A percentile compares a stretch with the other conserved stretches of the same genome.
Conservation (phyloP, 2,797 vertebrate genomes). For the Sebastes ruberrimus region DNA sequence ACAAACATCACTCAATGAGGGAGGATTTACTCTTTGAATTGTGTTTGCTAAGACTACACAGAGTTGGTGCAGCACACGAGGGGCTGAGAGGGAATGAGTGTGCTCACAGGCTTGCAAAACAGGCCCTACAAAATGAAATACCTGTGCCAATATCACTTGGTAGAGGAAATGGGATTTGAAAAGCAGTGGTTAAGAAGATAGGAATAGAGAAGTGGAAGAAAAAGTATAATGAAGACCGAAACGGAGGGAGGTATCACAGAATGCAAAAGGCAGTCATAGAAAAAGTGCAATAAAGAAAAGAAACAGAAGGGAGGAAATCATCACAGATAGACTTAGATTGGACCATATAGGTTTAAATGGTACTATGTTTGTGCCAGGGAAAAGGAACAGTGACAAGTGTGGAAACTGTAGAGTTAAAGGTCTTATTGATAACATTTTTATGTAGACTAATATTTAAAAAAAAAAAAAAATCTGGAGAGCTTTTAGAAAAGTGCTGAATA, state of each 20-base stretch:
- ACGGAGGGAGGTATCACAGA: neutral
- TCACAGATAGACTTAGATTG: neutral
- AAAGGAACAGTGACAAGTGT: neutral
- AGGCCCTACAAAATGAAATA: neutral
- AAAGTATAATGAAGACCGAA: no score
- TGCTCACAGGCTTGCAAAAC: neutral
- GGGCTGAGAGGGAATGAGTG: neutral
- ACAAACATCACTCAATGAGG: neutral
- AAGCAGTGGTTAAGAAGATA: neutral
- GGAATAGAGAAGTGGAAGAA: neutral
- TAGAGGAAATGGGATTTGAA: neutral
- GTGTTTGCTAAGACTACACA: neutral
- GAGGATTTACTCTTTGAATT: neutral
- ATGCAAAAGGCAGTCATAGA: neutral
- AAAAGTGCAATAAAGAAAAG: neutral
- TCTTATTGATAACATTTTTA: no score
- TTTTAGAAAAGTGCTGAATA: no score
- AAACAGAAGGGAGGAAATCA: neutral
- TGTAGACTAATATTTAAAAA: no score
- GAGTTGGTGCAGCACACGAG: neutral
- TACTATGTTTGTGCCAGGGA: neutral
- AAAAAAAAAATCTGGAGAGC: no score
- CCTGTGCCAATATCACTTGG: neutral
- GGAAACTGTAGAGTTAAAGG: neutral
- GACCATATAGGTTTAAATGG: neutral